phyloP scores from a whole-genome alignment of 2,888 invertebrate species.

The Hyles lineata region DNA sequence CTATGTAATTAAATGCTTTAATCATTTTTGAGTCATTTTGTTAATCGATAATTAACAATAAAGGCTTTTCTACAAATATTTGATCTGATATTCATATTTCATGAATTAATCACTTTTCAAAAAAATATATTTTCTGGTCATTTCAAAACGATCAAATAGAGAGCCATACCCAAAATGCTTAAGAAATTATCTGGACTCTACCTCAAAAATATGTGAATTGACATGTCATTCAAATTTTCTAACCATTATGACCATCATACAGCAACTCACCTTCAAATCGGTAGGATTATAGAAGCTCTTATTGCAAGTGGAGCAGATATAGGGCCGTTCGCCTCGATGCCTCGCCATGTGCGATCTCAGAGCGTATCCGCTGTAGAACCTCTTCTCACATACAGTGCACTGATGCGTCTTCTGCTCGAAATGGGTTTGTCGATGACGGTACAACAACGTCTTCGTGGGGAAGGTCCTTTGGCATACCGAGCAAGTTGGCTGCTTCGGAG shows the following conservation, averaged over 20 bases:
- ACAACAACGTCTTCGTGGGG: constrained; percentile 85
- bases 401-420: constrained; percentile 83
- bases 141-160: no score
- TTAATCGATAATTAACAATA: no score
- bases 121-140: no score
- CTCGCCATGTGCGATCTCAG: constrained; percentile 81
- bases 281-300: constrained; percentile 85
- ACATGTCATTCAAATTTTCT: no score
- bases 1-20: constrained; percentile 42
- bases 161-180: no score
- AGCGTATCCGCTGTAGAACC: constrained; percentile 81
- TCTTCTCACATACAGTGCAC: constrained; percentile 79
- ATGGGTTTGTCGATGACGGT: constrained; percentile 86
- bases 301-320: constrained; percentile 84
- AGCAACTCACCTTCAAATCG: constrained; percentile 78
- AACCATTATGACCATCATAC: background rate
- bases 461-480: constrained; percentile 86
- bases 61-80: no score
- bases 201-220: no score
- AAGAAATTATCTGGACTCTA: no score
- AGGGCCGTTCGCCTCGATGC: constrained; percentile 80
- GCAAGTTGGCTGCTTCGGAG: constrained; percentile 85
- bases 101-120: no score
- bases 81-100: no score
- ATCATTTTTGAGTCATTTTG: background rate